A percentile compares a stretch with the other conserved stretches of the same genome.
These are phyloP conservation scores for Listronotus bonariensis DNA, from an alignment of 1,140 invertebrate species.

Conservation along the genomic window DNA sequence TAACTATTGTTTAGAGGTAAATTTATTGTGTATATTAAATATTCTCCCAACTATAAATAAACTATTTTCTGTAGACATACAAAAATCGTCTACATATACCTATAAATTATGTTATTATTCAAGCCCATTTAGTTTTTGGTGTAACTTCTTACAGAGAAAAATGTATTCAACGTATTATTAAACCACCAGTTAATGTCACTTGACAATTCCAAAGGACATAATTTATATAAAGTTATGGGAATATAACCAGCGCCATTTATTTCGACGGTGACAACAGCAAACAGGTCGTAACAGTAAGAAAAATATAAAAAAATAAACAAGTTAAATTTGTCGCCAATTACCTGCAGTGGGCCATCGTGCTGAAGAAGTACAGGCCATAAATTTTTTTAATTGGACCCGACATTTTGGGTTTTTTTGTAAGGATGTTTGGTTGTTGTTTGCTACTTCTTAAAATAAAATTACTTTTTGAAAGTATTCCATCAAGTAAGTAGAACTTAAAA, in stretches of 20 bases:
- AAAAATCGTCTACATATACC: too few species aligned
- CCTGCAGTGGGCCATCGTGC: constrained; percentile 17
- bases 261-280: constrained; percentile 16
- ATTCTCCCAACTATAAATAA: too few species aligned
- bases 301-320: constrained; percentile 16
- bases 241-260: constrained; percentile 32
- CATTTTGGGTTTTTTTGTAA: not conserved
- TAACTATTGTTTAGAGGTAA: too few species aligned
- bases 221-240: constrained; percentile 34
- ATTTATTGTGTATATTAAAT: too few species aligned
- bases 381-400: constrained; percentile 29
- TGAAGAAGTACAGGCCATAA: constrained; percentile 29
- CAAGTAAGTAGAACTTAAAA: too few species aligned
- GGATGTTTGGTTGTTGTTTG: too few species aligned
- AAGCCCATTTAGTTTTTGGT: not conserved
- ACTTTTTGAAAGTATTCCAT: too few species aligned
- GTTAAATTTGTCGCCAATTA: constrained; percentile 42
- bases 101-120: too few species aligned
- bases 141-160: constrained; percentile 8
- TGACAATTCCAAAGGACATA: constrained; percentile 30
- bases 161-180: constrained; percentile 30
- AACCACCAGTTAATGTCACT: constrained; percentile 31
- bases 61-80: too few species aligned
- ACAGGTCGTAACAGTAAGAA: constrained; percentile 1
- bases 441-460: too few species aligned